Evolutionary conservation across 2,888 invertebrate genomes (phyloP).

Genomic region (Tetranychus truncatus): DNA sequence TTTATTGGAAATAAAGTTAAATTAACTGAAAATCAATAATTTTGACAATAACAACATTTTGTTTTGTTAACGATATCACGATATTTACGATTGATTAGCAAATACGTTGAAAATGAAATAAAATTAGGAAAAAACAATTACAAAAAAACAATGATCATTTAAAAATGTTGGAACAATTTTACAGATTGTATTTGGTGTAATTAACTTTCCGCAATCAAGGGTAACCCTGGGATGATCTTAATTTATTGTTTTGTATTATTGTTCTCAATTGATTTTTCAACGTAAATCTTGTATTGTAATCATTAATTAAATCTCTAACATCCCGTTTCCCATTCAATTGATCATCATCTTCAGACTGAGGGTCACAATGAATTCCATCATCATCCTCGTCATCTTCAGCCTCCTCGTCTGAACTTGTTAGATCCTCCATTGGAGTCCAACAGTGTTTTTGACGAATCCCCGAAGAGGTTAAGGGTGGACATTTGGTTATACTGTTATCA

Average conservation of each 20-base stretch:
- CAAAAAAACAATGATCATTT: background rate
- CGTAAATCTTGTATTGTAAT: constrained; percentile 18
- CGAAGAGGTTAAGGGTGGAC: background rate
- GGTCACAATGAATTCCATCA: constrained; percentile 19
- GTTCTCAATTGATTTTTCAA: constrained; percentile 19
- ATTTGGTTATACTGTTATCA: background rate
- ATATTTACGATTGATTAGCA: no score
- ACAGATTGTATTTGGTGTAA: background rate
- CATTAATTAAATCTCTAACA: constrained; percentile 8
- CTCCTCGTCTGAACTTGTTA: constrained; percentile 18
- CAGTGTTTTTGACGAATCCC: constrained; percentile 10
- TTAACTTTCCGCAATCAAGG: no score
- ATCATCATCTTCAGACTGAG: constrained; percentile 14
- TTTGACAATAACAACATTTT: no score
- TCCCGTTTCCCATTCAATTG: constrained; percentile 9
- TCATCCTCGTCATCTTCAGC: constrained; percentile 17
- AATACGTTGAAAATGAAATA: no score
- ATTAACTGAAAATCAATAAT: no score
- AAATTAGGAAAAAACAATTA: background rate
- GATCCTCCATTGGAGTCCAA: constrained; percentile 20
- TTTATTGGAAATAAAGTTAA: no score
- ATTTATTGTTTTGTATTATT: constrained; percentile 15
- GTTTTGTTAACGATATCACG: no score
- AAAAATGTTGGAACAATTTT: background rate
- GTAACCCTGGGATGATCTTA: background rate